Evolutionary conservation across 2,888 invertebrate genomes (phyloP).

Genomic region (Matsumyia berberina): DNA sequence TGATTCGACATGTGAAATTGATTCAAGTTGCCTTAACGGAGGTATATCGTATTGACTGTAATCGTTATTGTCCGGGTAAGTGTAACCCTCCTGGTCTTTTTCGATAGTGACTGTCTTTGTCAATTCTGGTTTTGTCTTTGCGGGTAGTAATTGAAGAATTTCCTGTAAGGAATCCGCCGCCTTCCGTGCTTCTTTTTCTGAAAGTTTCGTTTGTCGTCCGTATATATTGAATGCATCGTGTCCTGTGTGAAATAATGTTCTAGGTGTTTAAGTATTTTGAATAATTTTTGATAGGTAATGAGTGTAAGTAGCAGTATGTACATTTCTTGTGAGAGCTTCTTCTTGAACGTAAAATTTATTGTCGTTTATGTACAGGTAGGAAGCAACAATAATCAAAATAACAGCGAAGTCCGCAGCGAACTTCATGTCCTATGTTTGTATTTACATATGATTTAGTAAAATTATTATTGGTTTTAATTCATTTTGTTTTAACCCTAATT

Average conservation of each 20-base stretch:
- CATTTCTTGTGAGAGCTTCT: constrained; percentile 52
- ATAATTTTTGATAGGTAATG: constrained; percentile 35
- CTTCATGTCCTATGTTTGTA: neutral
- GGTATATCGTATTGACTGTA: constrained; percentile 78
- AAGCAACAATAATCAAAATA: constrained; percentile 23
- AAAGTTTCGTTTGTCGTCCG: constrained; percentile 81
- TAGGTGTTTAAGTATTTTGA: constrained; percentile 64
- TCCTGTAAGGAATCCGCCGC: constrained; percentile 83
- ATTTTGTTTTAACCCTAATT: neutral
- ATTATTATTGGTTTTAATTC: neutral
- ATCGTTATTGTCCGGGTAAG: constrained; percentile 73
- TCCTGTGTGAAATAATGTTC: constrained; percentile 76
- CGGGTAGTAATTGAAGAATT: constrained; percentile 81
- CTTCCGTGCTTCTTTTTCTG: constrained; percentile 81
- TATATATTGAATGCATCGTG: constrained; percentile 82
- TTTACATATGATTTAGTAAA: neutral
- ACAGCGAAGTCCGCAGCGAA: neutral
- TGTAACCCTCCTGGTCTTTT: constrained; percentile 75
- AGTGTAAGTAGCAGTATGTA: constrained; percentile 66
- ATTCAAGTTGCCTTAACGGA: constrained; percentile 81
- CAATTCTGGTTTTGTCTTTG: constrained; percentile 63
- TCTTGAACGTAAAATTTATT: constrained; percentile 26
- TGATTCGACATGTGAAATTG: constrained; percentile 82
- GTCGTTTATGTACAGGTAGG: constrained; percentile 9
- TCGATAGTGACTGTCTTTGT: constrained; percentile 81